phyloP scores from a whole-genome alignment of 1,140 invertebrate species.

The Ylistrum balloti region DNA sequence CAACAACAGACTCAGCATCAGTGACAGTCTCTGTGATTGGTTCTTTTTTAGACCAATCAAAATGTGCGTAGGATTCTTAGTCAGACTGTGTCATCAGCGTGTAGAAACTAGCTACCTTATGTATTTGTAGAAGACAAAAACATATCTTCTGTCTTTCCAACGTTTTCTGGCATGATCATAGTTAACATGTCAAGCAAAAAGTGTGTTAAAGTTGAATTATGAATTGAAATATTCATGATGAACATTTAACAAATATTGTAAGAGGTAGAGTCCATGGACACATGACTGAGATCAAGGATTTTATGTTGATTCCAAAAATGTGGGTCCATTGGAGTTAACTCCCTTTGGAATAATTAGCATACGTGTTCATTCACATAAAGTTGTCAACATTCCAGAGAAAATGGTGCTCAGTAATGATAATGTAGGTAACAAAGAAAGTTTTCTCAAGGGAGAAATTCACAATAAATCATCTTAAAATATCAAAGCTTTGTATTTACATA shows the following conservation, averaged over 20 bases:
- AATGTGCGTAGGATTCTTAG: background rate
- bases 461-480: no score
- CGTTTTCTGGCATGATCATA: background rate
- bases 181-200: no score
- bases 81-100: background rate
- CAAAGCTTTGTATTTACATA: no score
- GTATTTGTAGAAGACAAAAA: background rate
- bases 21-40: background rate
- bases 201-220: no score
- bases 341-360: no score
- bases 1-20: slow-evolving; percentile 32
- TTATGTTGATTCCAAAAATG: no score
- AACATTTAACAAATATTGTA: no score
- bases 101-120: background rate
- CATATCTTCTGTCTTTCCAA: background rate
- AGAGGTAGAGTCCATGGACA: no score
- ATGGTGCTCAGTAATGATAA: background rate
- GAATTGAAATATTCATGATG: no score
- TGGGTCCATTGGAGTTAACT: no score
- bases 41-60: background rate
- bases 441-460: no score
- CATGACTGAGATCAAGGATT: no score
- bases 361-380: background rate
- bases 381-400: background rate
- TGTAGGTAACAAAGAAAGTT: background rate